These are phyloP conservation scores for Scolopax rusticola DNA, from an alignment of 2,797 vertebrate species.

Conservation along the genomic window DNA sequence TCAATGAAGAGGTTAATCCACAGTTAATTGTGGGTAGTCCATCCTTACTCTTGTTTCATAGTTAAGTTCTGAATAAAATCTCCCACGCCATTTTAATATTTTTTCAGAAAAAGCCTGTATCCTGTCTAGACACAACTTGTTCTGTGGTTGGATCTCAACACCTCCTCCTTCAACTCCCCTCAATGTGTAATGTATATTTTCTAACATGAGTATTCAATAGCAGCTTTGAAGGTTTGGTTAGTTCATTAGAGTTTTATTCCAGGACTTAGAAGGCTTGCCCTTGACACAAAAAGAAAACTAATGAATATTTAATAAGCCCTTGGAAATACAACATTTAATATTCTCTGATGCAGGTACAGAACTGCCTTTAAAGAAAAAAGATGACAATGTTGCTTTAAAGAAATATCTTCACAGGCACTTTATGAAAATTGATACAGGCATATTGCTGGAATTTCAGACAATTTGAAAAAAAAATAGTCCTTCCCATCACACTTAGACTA, in stretches of 20 bases:
- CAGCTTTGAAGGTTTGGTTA: slow-evolving; percentile 41
- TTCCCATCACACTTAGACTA: not conserved
- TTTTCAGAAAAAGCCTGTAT: not conserved
- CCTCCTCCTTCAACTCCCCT: not conserved
- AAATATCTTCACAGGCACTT: not conserved
- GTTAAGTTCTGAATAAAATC: not conserved
- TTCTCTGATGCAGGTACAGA: slow-evolving; percentile 52
- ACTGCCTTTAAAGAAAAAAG: slow-evolving; percentile 42
- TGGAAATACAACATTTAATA: slow-evolving; percentile 72
- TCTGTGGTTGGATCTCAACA: not conserved
- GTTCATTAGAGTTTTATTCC: slow-evolving; percentile 37
- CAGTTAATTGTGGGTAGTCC: not conserved
- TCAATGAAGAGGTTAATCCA: not conserved
- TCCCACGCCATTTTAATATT: not conserved
- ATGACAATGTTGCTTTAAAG: not conserved
- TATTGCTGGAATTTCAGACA: not conserved
- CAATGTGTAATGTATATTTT: not conserved
- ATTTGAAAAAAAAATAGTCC: not conserved
- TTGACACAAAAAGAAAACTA: slow-evolving; percentile 64
- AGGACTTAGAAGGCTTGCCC: slow-evolving; percentile 56
- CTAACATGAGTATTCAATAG: not conserved
- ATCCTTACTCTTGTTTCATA: not conserved
- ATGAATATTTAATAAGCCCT: slow-evolving; percentile 77
- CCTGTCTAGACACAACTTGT: not conserved
- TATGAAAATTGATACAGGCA: slow-evolving; percentile 1